A percentile compares a stretch with the other conserved stretches of the same genome.
These are phyloP conservation scores for Notodonta dromedarius DNA, from an alignment of 2,888 invertebrate species.

Conservation along the genomic window DNA sequence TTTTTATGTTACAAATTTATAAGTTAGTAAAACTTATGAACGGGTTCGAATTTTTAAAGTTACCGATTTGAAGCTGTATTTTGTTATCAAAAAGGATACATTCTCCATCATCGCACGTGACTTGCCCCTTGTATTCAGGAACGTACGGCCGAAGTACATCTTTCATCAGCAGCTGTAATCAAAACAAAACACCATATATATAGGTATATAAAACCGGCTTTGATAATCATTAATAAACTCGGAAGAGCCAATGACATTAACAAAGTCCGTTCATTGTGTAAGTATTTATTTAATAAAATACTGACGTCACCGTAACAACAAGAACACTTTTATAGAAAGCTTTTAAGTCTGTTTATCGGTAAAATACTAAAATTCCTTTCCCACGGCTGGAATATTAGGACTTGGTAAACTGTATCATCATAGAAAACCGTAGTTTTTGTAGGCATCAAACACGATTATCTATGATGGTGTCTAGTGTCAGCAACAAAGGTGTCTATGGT, in stretches of 20 bases:
- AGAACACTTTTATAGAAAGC: too few relatives aligned
- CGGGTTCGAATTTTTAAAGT: not conserved
- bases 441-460: too few relatives aligned
- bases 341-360: too few relatives aligned
- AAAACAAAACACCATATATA: conserved; percentile 23
- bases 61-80: not conserved
- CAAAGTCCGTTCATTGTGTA: not conserved
- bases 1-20: too few relatives aligned
- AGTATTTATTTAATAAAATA: not conserved
- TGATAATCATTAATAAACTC: not conserved
- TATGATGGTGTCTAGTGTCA: too few relatives aligned
- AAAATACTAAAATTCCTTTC: too few relatives aligned
- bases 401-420: too few relatives aligned
- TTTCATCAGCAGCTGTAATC: conserved; percentile 89
- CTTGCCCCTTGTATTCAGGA: conserved; percentile 96
- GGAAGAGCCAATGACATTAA: not conserved
- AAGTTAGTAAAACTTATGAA: too few relatives aligned
- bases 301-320: too few relatives aligned
- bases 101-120: conserved; percentile 91
- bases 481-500: too few relatives aligned
- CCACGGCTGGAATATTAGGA: too few relatives aligned
- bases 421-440: too few relatives aligned
- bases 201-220: conserved; percentile 1
- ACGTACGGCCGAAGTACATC: conserved; percentile 95
- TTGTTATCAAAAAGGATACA: conserved; percentile 83